These are phyloP conservation scores for Drosophila nasuta DNA, from an alignment of 1,140 invertebrate species.

Conservation along the genomic window DNA sequence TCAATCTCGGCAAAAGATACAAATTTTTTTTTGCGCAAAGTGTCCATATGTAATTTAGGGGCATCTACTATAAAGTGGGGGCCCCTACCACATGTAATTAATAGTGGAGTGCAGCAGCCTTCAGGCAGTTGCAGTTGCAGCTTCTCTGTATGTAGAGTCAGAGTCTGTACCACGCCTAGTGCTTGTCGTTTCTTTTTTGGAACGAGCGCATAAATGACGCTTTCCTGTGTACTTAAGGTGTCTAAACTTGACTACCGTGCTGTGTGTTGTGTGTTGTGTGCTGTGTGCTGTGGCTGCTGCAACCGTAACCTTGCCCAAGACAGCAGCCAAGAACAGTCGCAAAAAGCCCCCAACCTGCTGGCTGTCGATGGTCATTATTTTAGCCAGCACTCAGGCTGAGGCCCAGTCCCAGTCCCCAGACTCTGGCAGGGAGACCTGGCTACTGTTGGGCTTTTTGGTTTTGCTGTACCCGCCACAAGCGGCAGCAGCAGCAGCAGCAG, in stretches of 20 bases:
- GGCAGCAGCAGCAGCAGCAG: conserved; percentile 22
- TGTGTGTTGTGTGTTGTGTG: conserved; percentile 7
- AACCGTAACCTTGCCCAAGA: conserved; percentile 78
- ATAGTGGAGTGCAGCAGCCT: conserved; percentile 50
- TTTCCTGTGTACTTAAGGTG: conserved; percentile 82
- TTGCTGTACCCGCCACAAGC: conserved; percentile 66
- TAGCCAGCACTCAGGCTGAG: conserved; percentile 56
- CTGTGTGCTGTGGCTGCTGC: conserved; percentile 25
- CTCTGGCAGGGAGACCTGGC: conserved; percentile 5
- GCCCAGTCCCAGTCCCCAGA: conserved; percentile 34
- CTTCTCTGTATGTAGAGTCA: background rate
- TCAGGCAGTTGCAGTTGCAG: background rate
- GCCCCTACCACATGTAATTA: conserved; percentile 62
- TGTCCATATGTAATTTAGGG: conserved; percentile 55
- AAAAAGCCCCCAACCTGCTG: conserved; percentile 8
- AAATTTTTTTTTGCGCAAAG: conserved; percentile 5
- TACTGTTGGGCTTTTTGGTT: conserved; percentile 71
- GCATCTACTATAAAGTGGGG: conserved; percentile 47
- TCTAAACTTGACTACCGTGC: conserved; percentile 80
- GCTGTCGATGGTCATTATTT: conserved; percentile 79
- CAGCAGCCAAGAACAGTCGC: conserved; percentile 13
- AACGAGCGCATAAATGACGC: conserved; percentile 80
- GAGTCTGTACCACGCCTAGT: conserved; percentile 60
- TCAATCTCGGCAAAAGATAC: conserved; percentile 44
- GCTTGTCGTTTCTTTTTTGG: conserved; percentile 71